These are phyloP conservation scores for Boulengeromyrus knoepffleri DNA, from an alignment of 2,113 vertebrate species.

Conservation along the genomic window DNA sequence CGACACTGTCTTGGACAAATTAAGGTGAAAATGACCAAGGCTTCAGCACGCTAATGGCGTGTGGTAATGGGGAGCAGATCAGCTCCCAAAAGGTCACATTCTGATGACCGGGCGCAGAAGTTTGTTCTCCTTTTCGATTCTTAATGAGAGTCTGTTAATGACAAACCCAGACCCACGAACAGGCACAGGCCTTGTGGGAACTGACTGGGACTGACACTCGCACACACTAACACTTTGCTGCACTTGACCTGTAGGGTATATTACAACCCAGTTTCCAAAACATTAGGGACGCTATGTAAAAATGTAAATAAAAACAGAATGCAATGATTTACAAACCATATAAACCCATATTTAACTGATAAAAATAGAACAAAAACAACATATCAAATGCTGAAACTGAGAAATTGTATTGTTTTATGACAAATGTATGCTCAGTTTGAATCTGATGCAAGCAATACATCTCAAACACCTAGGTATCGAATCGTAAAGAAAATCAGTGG, in stretches of 20 bases:
- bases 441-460: not conserved
- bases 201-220: not conserved
- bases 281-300: not conserved
- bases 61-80: not conserved
- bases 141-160: constrained; percentile 8
- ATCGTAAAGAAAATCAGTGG: too few relatives aligned
- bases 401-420: not conserved
- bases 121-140: constrained; percentile 4
- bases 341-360: not conserved
- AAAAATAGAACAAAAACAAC: not conserved
- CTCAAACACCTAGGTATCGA: not conserved
- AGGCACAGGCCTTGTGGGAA: not conserved
- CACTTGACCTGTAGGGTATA: not conserved
- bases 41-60: not conserved
- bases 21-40: constrained; percentile 3
- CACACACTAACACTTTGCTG: not conserved
- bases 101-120: not conserved
- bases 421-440: not conserved
- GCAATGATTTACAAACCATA: not conserved
- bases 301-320: not conserved
- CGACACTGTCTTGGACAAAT: not conserved
- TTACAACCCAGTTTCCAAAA: not conserved
- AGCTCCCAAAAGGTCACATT: constrained; percentile 19
- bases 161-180: not conserved
- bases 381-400: not conserved